Evolutionary conservation across 2,113 vertebrate genomes (phyloP), one percentile per base, ranked within the genome.

Genomic region (Gracilinanus agilis): DNA sequence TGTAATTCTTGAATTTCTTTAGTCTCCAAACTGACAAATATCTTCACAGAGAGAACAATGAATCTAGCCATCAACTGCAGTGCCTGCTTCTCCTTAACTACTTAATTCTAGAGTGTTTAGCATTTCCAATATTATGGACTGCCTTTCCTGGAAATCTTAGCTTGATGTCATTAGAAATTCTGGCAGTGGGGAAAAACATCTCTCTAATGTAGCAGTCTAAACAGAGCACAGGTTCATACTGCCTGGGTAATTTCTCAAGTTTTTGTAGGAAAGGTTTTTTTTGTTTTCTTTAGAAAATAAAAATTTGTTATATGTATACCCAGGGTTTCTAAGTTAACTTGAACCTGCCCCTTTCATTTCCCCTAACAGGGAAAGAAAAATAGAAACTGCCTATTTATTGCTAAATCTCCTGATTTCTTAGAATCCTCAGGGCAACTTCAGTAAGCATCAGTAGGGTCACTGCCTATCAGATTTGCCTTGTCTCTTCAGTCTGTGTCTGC

Each of bases 381-480:
- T 75, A 75, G 13, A 75, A 75, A 75, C 34, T n/a, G 34, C 34
- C 12, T 75, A 0, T 83, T 83, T 21, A 6, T 83, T 83, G 16
- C 67, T 83, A 83, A 6, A 83, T 83, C 34, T 29, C 27, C 58
- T 40, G n/a, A 83, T 21, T 83, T 83, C 67, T 40, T 23, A 40
- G n/a, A 16, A 12, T 83, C n/a, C 67, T 83, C n/a, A 40, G 67
- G n/a, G 16, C n/a, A 83, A 83, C n/a, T 83, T 91, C 90, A 55
- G 1, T 54, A 90, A 10, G 8, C 92, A 13, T 11, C 93, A 55
- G 94, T 10, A 24, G 53, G 23, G 89, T 53, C 88, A 44, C 12
- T 94, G 9, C 0, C 44, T n/a, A 58, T 56, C 6, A 96, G 23
- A 92, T 94, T 90, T 95, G 9, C 40, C 92, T 96, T 93, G 0